Percentiles rank a stretch among this genome's conserved stretches.
These are phyloP conservation scores for Anastrepha obliqua DNA, from an alignment of 1,140 invertebrate genomes.

Conservation along the genomic window DNA sequence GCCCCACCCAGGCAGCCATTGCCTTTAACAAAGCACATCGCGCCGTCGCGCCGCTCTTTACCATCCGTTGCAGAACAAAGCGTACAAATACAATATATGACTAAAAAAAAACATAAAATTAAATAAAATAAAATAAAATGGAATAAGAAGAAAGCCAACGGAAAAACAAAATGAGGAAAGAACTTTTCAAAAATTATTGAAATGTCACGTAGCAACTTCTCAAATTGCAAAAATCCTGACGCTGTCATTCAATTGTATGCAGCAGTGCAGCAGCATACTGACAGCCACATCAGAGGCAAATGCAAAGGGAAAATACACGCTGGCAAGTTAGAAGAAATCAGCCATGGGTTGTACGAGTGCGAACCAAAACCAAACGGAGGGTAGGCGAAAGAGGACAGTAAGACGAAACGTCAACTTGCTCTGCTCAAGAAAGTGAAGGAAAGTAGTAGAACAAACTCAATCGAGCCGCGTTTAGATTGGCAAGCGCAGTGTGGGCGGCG, in stretches of 20 bases:
- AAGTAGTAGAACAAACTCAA: slow-evolving; percentile 14
- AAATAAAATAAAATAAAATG: no score
- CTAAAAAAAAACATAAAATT: background rate
- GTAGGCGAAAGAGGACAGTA: background rate
- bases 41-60: background rate
- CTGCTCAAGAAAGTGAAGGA: slow-evolving; percentile 6
- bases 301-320: slow-evolving; percentile 9
- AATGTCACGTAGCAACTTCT: slow-evolving; percentile 75
- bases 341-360: background rate
- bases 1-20: no score
- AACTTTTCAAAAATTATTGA: slow-evolving; percentile 74
- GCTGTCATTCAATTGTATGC: slow-evolving; percentile 74
- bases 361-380: background rate
- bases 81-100: background rate
- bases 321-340: background rate
- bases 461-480: background rate
- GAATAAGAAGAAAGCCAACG: background rate
- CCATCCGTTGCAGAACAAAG: background rate
- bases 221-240: slow-evolving; percentile 74
- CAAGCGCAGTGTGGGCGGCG: background rate
- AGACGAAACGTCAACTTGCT: slow-evolving; percentile 39
- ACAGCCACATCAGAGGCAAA: slow-evolving; percentile 37
- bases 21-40: slow-evolving; percentile 57
- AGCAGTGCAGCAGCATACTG: slow-evolving; percentile 54
- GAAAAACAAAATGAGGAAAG: slow-evolving; percentile 61